Evolutionary conservation across 2,113 vertebrate genomes (phyloP).

Genomic region (Irena cyanogastra): DNA sequence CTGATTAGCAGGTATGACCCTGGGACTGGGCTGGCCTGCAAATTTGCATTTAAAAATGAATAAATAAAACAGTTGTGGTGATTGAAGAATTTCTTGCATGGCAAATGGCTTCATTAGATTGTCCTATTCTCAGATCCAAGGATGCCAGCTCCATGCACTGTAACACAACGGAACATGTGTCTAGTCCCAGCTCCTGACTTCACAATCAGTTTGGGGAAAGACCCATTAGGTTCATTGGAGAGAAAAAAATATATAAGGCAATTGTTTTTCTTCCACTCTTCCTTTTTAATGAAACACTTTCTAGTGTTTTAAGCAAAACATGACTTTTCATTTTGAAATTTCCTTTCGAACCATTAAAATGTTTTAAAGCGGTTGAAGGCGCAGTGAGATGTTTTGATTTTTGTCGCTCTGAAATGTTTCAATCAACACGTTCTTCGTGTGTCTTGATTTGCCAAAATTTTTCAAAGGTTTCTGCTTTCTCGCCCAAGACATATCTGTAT

Average conservation of each 20-base stretch:
- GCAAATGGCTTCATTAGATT: neutral
- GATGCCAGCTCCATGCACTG: neutral
- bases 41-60: neutral
- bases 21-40: neutral
- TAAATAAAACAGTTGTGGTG: neutral
- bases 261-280: conserved; percentile 34
- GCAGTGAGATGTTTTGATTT: conserved; percentile 50
- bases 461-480: conserved; percentile 40
- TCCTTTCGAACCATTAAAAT: conserved; percentile 14
- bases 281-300: conserved; percentile 48
- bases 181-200: neutral
- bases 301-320: conserved; percentile 55
- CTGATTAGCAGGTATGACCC: neutral
- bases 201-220: accelerated
- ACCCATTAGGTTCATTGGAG: neutral
- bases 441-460: conserved; percentile 38
- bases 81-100: neutral
- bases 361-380: conserved; percentile 38
- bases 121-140: neutral
- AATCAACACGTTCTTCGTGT: neutral
- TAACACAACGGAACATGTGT: neutral
- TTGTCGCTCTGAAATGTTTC: conserved; percentile 37
- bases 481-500: neutral
- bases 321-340: conserved; percentile 30
- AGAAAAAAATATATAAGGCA: neutral